Evolutionary conservation across 2,797 vertebrate species (phyloP), one percentile per base, ranked within the genome.

Genomic region (Mus caroli): DNA sequence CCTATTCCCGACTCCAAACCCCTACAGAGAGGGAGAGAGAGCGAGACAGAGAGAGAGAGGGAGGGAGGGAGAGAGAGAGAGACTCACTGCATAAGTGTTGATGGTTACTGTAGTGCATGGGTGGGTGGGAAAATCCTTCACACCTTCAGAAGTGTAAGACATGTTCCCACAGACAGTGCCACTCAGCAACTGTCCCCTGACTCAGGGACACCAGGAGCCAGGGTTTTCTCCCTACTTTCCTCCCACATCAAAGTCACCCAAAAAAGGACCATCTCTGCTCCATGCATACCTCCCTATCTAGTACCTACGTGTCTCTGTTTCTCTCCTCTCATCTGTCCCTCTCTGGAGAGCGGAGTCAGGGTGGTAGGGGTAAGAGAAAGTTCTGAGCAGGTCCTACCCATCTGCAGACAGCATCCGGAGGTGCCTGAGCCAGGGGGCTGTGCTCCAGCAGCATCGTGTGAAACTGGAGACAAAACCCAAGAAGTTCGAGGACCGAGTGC

Each of bases 401-500:
- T 84, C 87, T 82, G 80, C 98, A 99, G 99, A 99, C 97, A 99
- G 99, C 98, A 99, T 99, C 99, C 99, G 98, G 97, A 99, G 99
- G 98, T 98, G 98, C 96, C 98, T 99, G 96, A 99, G 99, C 98
- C 99, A 99, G 92, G 99, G 99, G 86, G 97, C 98, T 84, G 97
- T 99, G 97, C 99, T 99, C 98, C 99, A 99, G 90, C 98, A 99
- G 93, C 98, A 99, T 96, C 98, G 99, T 50, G 98, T 99, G 98
- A 99, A 99, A 98, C 98, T 99, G 94, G 99, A 99, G 97, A 99
- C 98, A 86, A 99, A 99, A 94, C 99, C 98, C 77, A 99, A 99
- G 98, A 99, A 99, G 95, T 99, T 98, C 3, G 99, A 99, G 95
- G 99, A 99, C 98, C 98, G 99, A 97, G 99, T 99, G 92, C 98